Base-by-base conservation (phyloP, 2,797 vertebrate genomes). In the Chloroceryle amazona region DNA sequence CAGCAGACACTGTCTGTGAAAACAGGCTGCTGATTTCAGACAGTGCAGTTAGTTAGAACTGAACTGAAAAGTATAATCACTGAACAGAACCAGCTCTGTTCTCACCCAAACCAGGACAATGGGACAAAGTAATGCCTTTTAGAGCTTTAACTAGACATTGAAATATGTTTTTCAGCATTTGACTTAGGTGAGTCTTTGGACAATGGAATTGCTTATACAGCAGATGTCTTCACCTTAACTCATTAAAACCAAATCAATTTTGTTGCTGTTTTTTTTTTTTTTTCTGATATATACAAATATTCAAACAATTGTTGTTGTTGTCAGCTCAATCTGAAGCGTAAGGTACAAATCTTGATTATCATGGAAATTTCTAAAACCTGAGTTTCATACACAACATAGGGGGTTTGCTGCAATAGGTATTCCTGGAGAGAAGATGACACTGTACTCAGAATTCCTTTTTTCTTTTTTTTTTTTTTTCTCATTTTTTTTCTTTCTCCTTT, bases 161-260 rank as follows among this genome's bases (percentile, higher is more conserved):
- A 91, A 85, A 67, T 86, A 42, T 60, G 51, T 93, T 67, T 89
- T 94, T 52, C 84, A 91, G 41, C 39, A 17, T 67, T 87, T 78
- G 19, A 90, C 58, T 94, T 93, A 93, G 68, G 55, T 94, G 65
- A 91, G 79, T 92, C 58, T 76, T 73, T 33, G 74, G 79, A 57
- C 60, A 81, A 57, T 61, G 11, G 37, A 15, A 65, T 25, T 41
- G 3, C 71, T 89, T 79, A n/a, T 57, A 29, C 29, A 52, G 60
- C 26, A 61, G 28, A 47, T 81, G 10, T 51, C 12, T 67, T 73
- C 61, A 44, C 11, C 1, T 6, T 51, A 44, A 33, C 19, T 93
- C 28, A 19, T 31, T 61, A 42, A 62, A 74, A 65, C 3, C 3
- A 84, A 31, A 41, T 20, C 0, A 7, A 10, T 86, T 84, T 81